A percentile compares a stretch with the other conserved stretches of the same genome.
These are phyloP conservation scores for Calephelis virginiensis DNA, from an alignment of 1,140 invertebrate species.

Conservation along the genomic window DNA sequence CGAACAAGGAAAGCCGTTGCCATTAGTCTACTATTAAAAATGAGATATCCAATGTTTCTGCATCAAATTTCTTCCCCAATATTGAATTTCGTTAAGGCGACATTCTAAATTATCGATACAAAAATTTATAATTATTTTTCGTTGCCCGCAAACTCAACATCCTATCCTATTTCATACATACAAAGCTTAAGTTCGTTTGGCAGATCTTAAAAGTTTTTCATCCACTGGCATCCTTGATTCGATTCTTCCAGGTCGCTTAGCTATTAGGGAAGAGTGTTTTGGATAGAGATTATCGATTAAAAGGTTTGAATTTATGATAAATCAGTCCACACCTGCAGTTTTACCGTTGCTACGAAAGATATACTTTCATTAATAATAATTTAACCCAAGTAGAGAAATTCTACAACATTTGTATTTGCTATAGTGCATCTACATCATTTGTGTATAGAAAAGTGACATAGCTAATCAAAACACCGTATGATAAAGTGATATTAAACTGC, in stretches of 20 bases:
- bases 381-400: too few species aligned
- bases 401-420: too few species aligned
- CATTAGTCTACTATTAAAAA: too few species aligned
- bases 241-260: conserved; percentile 21
- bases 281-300: conserved; percentile 18
- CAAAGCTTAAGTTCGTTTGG: not conserved
- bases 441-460: too few species aligned
- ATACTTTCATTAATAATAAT: too few species aligned
- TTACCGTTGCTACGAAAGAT: too few species aligned
- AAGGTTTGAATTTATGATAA: not conserved
- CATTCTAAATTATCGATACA: conserved; percentile 14
- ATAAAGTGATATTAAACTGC: too few species aligned
- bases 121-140: conserved; percentile 10
- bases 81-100: not conserved
- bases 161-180: not conserved
- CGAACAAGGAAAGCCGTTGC: too few species aligned
- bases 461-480: too few species aligned
- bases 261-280: conserved; percentile 20
- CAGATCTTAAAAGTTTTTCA: conserved; percentile 14
- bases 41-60: too few species aligned
- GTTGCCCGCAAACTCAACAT: not conserved
- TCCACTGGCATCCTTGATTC: conserved; percentile 17
- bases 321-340: not conserved
- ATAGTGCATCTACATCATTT: too few species aligned
- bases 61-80: not conserved